phyloP scores from a whole-genome alignment of 2,113 vertebrate genomes.

The Pan paniscus region DNA sequence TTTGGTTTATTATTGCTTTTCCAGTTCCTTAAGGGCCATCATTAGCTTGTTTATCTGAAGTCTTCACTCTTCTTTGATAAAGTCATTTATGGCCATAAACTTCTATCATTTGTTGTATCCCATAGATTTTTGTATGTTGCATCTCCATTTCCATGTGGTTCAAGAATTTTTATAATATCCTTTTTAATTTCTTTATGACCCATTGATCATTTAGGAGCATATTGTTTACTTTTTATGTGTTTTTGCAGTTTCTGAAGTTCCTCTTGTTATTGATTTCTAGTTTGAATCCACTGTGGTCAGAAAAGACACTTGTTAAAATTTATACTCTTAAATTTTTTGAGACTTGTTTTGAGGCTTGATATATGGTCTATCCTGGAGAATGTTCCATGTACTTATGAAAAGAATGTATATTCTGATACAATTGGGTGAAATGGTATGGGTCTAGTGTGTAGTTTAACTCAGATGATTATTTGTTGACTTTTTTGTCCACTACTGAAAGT shows the following conservation, averaged over 20 bases:
- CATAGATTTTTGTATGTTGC: not conserved
- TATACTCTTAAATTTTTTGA: not conserved
- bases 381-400: not conserved
- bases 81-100: not conserved
- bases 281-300: not conserved
- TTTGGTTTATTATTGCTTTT: not conserved
- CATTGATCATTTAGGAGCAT: not conserved
- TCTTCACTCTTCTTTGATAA: not conserved
- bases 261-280: not conserved
- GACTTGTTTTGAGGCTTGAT: not conserved
- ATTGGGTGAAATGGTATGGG: not conserved
- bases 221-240: not conserved
- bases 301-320: not conserved
- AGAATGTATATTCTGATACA: not conserved
- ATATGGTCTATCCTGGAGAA: not conserved
- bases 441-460: not conserved
- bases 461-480: not conserved
- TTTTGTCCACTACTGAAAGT: not conserved
- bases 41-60: not conserved
- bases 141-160: not conserved
- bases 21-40: not conserved
- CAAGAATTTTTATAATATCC: not conserved
- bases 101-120: not conserved
- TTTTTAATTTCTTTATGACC: not conserved
- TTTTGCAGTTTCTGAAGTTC: not conserved